phyloP scores from a whole-genome alignment of 2,888 invertebrate species.

The Epinotia ramella region DNA sequence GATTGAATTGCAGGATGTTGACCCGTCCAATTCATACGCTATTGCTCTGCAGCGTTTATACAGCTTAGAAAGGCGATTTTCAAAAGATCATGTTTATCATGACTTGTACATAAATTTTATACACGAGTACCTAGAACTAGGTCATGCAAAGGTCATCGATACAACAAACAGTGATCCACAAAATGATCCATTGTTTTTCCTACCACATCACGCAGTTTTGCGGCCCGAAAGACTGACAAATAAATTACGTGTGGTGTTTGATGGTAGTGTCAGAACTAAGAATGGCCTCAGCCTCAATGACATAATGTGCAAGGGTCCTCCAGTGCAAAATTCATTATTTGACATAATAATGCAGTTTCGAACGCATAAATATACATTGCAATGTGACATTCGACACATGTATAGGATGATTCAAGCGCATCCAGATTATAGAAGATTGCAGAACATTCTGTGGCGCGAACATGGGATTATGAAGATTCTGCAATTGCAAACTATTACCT shows the following conservation, averaged over 20 bases:
- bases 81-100: constrained; percentile 21
- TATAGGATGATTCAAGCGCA: neutral
- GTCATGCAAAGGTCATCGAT: constrained; percentile 23
- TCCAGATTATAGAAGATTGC: constrained; percentile 1
- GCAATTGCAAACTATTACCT: constrained; percentile 9
- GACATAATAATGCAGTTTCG: too few species aligned
- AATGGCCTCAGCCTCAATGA: neutral
- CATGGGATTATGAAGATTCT: constrained; percentile 1
- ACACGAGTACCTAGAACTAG: constrained; percentile 16
- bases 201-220: constrained; percentile 32
- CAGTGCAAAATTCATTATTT: too few species aligned
- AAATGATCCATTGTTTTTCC: constrained; percentile 10
- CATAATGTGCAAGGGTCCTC: too few species aligned
- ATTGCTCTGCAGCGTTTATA: constrained; percentile 13
- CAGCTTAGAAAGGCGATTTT: constrained; percentile 10
- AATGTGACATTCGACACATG: too few species aligned
- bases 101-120: neutral
- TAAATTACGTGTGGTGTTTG: constrained; percentile 16
- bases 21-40: constrained; percentile 15
- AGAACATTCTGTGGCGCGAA: neutral
- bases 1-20: too few species aligned
- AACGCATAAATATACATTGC: too few species aligned
- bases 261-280: constrained; percentile 12
- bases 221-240: constrained; percentile 6
- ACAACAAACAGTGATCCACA: constrained; percentile 26